These are phyloP conservation scores for Lycaena phlaeas DNA, from an alignment of 2,888 invertebrate species.

Conservation along the genomic window DNA sequence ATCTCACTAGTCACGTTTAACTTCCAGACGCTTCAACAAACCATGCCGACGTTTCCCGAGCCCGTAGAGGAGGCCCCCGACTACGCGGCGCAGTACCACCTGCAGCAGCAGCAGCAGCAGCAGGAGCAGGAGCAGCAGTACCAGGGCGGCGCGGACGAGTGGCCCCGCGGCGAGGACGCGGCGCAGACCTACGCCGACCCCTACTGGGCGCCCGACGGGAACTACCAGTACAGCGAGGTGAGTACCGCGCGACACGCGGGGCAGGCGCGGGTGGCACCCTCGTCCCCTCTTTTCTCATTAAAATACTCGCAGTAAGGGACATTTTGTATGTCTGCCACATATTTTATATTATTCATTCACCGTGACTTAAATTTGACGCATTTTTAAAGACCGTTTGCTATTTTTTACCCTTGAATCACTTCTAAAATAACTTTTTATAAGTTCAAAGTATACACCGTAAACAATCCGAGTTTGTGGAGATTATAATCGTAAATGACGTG, in stretches of 20 bases:
- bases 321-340: background rate
- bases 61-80: conserved; percentile 28
- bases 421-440: no score
- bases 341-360: background rate
- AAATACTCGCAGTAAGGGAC: background rate
- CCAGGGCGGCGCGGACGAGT: conserved; percentile 13
- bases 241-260: conserved; percentile 18
- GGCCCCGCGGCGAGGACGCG: conserved; percentile 22
- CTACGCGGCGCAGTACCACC: conserved; percentile 31
- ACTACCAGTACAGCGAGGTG: conserved; percentile 41
- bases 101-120: conserved; percentile 19
- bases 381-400: no score
- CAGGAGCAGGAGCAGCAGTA: conserved; percentile 13
- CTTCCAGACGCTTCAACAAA: conserved; percentile 22
- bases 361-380: background rate
- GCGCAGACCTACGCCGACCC: conserved; percentile 32
- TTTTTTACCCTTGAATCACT: no score
- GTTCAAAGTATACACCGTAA: no score
- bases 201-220: conserved; percentile 37
- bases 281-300: background rate
- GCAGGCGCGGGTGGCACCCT: conserved; percentile 4
- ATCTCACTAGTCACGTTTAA: no score
- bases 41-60: conserved; percentile 8
- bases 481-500: no score
- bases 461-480: no score